These are phyloP conservation scores for Gobius niger DNA, from an alignment of 2,113 vertebrate species.

Conservation along the genomic window DNA sequence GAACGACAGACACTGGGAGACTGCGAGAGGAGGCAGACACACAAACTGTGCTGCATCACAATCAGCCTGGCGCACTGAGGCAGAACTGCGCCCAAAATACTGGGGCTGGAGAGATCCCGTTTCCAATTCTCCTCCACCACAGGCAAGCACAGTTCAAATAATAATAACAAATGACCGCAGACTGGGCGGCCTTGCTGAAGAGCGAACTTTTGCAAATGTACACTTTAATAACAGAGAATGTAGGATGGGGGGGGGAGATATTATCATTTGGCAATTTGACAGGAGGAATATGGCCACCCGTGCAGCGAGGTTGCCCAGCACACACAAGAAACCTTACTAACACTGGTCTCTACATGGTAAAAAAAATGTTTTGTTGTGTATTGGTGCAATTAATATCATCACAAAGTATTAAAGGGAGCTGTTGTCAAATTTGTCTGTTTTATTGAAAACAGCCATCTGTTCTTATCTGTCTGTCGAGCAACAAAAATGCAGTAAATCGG, in stretches of 20 bases:
- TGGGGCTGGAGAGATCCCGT: conserved; percentile 58
- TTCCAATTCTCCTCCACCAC: conserved; percentile 68
- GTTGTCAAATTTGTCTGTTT: too few species aligned
- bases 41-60: conserved; percentile 72
- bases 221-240: conserved; percentile 39
- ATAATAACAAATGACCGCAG: conserved; percentile 63
- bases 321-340: conserved; percentile 7
- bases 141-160: conserved; percentile 73
- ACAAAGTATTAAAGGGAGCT: too few species aligned
- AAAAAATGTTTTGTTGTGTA: conserved; percentile 9
- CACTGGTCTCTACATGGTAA: background rate
- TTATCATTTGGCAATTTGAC: conserved; percentile 26
- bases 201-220: conserved; percentile 60
- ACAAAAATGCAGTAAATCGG: too few species aligned
- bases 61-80: conserved; percentile 72
- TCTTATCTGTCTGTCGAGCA: too few species aligned
- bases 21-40: conserved; percentile 41
- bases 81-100: conserved; percentile 76
- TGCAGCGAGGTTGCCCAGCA: conserved; percentile 21
- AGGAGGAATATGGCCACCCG: conserved; percentile 29
- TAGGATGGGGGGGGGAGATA: conserved; percentile 39
- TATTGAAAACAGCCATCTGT: too few species aligned
- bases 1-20: conserved; percentile 51
- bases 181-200: conserved; percentile 48
- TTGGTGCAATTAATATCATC: too few species aligned